phyloP scores from a whole-genome alignment of 2,797 vertebrate species.

The Arvicola amphibius region DNA sequence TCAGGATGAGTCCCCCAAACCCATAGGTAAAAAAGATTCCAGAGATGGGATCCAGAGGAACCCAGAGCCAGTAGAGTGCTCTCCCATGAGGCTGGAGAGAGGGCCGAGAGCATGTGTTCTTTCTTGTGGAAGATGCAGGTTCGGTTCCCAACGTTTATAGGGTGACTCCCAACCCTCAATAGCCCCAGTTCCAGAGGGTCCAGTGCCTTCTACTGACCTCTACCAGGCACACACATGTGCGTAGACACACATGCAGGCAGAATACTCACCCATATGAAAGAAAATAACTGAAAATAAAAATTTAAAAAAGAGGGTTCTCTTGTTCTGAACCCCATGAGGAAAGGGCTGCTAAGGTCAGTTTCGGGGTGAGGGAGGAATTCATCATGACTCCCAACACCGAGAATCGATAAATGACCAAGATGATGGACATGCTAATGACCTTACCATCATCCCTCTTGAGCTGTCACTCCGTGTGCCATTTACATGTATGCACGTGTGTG shows the following conservation, averaged over 20 bases:
- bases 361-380: background rate
- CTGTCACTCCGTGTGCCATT: no score
- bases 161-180: background rate
- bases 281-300: background rate
- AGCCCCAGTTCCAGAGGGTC: background rate
- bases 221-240: background rate
- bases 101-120: background rate
- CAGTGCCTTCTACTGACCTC: background rate
- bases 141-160: background rate
- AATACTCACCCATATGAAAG: background rate
- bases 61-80: rapidly evolving
- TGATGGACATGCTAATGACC: background rate
- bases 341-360: background rate
- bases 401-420: background rate
- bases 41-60: no score
- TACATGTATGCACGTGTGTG: background rate
- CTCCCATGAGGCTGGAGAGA: background rate
- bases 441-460: background rate
- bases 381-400: no score
- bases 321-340: rapidly evolving
- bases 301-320: no score
- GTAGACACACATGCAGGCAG: no score
- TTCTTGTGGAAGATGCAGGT: background rate
- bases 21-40: background rate
- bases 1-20: rapidly evolving